Base-by-base conservation (phyloP, 2,797 vertebrate species). In the Ctenopoma kingsleyae region DNA sequence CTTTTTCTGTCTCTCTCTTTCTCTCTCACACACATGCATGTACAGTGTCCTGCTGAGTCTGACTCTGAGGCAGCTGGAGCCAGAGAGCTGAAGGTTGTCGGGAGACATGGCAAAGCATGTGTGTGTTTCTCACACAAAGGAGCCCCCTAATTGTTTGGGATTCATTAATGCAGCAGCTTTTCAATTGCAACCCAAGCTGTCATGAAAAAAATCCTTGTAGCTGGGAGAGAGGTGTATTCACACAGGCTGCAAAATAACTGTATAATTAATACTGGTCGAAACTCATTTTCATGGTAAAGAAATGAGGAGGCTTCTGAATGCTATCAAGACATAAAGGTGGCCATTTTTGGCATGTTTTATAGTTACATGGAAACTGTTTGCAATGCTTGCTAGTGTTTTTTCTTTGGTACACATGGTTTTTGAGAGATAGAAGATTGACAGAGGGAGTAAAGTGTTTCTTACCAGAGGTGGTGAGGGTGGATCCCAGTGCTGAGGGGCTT, bases 381-480 rank as follows among this genome's bases (percentile, higher is more conserved):
- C 38, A 32, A 19, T 7, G 11, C 68, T 51, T 27, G 46, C 61
- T 59, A 43, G 49, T 62, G 44, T 80, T 67, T 83, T 69, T 71
- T 36, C 9, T 22, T n/a, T 56, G 2, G n/a, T 44, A 38, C 43
- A 27, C 17, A 3, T 44, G 11, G 9, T 66, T 67, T 70, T 57
- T 46, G 49, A 75, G 57, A 73, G 67, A 56, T 40, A 30, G 51
- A 69, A 67, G 68, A 86, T 57, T 36, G 74, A 80, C 71, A 44
- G 67, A 54, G 30, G 35, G 36, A 65, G 25, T 27, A 76, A 76
- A 61, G 61, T 62, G 56, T 60, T 82, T 90, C 93, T 95, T 90
- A 98, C 96, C 96, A 89, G 96, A 96, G 78, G 96, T 93, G 88
- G 91, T 96, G 91, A 97, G 88, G 76, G 95, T 88, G 90, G 97